These are phyloP conservation scores for Eretmochelys imbricata DNA, from an alignment of 2,113 vertebrate species.

Conservation along the genomic window DNA sequence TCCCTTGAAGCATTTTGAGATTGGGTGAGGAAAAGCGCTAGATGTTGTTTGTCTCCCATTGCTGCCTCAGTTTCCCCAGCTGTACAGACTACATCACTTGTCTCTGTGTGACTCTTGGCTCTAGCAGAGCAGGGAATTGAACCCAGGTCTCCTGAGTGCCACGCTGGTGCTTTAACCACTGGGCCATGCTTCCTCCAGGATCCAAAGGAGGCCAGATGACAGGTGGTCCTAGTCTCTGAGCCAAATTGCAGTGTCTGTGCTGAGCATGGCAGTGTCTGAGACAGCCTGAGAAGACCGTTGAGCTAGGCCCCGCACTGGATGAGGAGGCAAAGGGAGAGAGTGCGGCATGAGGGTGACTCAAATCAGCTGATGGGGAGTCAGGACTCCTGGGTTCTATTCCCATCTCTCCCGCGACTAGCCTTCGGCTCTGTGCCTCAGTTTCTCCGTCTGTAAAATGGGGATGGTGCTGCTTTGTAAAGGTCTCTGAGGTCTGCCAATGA, in stretches of 20 bases:
- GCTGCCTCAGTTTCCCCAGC: neutral
- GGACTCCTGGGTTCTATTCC: neutral
- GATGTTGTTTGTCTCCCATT: neutral
- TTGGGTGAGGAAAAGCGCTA: neutral
- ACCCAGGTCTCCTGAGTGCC: neutral
- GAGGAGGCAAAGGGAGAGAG: neutral
- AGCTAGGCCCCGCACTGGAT: neutral
- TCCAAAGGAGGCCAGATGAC: neutral
- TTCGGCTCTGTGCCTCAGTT: neutral
- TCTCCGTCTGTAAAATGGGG: neutral
- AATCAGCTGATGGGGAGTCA: neutral
- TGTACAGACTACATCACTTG: neutral
- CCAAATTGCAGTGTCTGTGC: neutral
- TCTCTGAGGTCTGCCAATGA: neutral
- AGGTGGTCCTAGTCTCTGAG: neutral
- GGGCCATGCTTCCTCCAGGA: neutral
- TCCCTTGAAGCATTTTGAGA: neutral
- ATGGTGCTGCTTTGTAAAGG: neutral
- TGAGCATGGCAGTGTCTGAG: neutral
- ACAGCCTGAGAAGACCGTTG: neutral
- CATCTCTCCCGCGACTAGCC: neutral
- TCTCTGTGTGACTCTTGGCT: too few relatives aligned
- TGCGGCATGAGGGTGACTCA: neutral
- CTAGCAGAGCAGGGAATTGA: neutral
- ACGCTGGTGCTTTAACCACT: neutral